These are phyloP conservation scores for Marronus borbonicus DNA, from an alignment of 2,888 invertebrate species.

Conservation along the genomic window DNA sequence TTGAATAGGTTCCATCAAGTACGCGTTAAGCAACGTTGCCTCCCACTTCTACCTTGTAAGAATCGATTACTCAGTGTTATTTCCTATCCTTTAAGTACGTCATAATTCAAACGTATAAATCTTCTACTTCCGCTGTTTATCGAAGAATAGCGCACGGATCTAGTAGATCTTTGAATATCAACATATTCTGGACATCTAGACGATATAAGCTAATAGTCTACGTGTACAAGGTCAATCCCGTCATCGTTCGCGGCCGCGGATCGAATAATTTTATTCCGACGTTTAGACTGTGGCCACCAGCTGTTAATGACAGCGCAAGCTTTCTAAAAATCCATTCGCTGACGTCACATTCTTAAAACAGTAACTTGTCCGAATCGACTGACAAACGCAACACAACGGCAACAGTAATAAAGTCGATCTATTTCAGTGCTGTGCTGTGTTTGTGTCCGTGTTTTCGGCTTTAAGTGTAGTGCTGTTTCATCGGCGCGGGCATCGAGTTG, in stretches of 20 bases:
- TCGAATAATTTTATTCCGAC: conserved; percentile 8
- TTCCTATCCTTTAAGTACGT: background rate
- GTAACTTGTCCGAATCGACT: conserved; percentile 20
- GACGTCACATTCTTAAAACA: conserved; percentile 45
- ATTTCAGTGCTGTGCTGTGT: conserved; percentile 13
- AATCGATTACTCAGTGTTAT: conserved; percentile 10
- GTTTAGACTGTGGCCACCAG: conserved; percentile 49
- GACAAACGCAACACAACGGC: conserved; percentile 8
- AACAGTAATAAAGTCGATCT: conserved; percentile 19
- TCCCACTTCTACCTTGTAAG: background rate
- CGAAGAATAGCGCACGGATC: background rate
- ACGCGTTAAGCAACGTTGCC: background rate
- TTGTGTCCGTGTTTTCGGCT: conserved; percentile 25
- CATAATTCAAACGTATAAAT: background rate
- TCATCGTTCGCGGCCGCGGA: conserved; percentile 5
- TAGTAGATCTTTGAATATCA: background rate
- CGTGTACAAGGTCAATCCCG: conserved; percentile 24
- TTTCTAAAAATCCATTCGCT: conserved; percentile 36
- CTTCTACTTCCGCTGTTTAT: background rate
- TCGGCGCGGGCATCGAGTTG: conserved; percentile 6
- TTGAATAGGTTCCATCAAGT: background rate
- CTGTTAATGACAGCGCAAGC: conserved; percentile 41
- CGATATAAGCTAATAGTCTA: background rate
- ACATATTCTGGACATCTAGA: background rate
- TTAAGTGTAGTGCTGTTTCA: conserved; percentile 5